These are phyloP conservation scores for Oreortyx pictus DNA, from an alignment of 2,797 vertebrate species.

Conservation along the genomic window DNA sequence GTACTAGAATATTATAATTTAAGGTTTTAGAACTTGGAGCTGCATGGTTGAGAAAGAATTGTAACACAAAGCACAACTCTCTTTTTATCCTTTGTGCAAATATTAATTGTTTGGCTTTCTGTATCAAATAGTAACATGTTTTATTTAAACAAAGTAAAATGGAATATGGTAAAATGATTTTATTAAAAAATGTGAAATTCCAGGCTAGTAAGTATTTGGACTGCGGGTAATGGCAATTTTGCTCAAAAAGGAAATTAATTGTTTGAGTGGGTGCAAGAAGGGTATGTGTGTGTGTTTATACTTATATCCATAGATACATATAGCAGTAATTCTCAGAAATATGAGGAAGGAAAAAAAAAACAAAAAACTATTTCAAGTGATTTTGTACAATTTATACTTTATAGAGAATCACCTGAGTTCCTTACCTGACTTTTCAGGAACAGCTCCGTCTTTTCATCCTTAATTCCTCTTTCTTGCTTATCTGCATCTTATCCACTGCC, in stretches of 20 bases:
- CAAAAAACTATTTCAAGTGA: neutral
- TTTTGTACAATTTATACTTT: neutral
- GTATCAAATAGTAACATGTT: neutral
- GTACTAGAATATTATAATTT: neutral
- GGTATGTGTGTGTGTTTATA: too few relatives aligned
- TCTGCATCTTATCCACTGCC: neutral
- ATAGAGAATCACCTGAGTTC: neutral
- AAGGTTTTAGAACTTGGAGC: neutral
- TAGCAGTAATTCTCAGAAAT: neutral
- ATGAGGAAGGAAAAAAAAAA: neutral
- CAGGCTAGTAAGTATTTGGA: neutral
- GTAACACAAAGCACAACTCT: neutral
- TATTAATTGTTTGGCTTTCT: neutral
- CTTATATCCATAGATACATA: neutral
- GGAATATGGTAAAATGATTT: neutral
- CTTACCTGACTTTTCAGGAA: constrained; percentile 61
- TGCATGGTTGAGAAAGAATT: neutral
- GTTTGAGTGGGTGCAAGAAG: neutral
- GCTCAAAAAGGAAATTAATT: neutral
- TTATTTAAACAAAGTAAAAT: constrained; percentile 8
- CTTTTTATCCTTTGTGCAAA: neutral
- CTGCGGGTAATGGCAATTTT: neutral
- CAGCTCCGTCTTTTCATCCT: neutral
- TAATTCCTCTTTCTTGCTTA: constrained; percentile 35
- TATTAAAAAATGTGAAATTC: neutral